Evolutionary conservation across 2,113 vertebrate species (phyloP), one percentile per base, ranked within the genome.

Genomic region (Melierax canorus): DNA sequence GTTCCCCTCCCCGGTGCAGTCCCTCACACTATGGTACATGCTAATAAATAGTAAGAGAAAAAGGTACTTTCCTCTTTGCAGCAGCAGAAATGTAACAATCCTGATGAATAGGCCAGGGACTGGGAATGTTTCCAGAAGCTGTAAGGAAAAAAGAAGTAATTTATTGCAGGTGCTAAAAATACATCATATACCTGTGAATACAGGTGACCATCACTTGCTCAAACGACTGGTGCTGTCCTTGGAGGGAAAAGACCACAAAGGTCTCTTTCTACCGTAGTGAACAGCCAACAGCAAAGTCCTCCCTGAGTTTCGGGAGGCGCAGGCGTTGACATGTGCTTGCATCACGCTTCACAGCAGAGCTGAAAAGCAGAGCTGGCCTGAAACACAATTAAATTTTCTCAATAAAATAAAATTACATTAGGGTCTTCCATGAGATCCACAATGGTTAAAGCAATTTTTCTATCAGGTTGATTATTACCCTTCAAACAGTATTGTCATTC

Each of bases 191-290:
- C 88, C 88, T 95, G 92, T 97, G 95, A 95, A 4, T 94, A 94
- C 96, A 97, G 96, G 96, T 96, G 96, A 89, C 89, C 81, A 73
- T 94, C 95, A 14, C 88, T 90, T 59, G 94, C 88, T 92, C 56
- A 48, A 11, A 71, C 1, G 8, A 60, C 94, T 36, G 56, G 16
- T 3, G 38, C 60, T 91, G 94, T 91, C 96, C 93, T 97, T 96
- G 93, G 39, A 82, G 84, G 73, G 41, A 77, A 84, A 59, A 73
- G 51, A 68, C 77, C 94, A 92, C 18, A 1, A 92, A 94, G 86
- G 83, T 91, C 66, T 89, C 68, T 75, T 43, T 56, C 56, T 29
- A 5, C 30, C 1, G 1, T 0, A 29, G 39, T 1, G 38, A 93
- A 58, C 51, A 79, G 82, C 66, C 59, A 72, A 17, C 67, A 73